A percentile compares a stretch with the other conserved stretches of the same genome.
These are phyloP conservation scores for Augiades crinisus DNA, from an alignment of 2,888 invertebrate genomes.

Conservation along the genomic window DNA sequence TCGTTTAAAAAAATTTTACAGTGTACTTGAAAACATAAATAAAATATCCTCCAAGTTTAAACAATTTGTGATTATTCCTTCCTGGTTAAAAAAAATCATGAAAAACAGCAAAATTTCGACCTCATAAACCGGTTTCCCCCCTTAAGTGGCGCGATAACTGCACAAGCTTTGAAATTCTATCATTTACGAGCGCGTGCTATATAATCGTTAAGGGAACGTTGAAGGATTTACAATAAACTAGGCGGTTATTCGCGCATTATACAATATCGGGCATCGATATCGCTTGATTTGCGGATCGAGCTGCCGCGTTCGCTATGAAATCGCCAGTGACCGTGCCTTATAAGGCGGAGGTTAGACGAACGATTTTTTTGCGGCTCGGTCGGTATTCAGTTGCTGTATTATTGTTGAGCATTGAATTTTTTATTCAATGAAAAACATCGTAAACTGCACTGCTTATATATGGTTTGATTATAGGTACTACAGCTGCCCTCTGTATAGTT, in stretches of 20 bases:
- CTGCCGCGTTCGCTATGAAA: slow-evolving; percentile 37
- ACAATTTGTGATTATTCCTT: neutral
- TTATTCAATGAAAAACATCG: too few relatives aligned
- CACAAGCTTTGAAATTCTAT: slow-evolving; percentile 23
- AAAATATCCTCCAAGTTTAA: slow-evolving; percentile 2
- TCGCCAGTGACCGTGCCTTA: slow-evolving; percentile 41
- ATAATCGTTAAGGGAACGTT: slow-evolving; percentile 18
- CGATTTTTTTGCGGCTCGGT: neutral
- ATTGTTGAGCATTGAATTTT: neutral
- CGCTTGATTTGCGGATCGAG: slow-evolving; percentile 23
- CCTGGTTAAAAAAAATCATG: slow-evolving; percentile 1
- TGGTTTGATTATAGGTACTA: too few relatives aligned
- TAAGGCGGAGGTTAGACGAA: slow-evolving; percentile 11
- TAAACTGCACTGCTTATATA: neutral
- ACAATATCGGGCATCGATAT: slow-evolving; percentile 22
- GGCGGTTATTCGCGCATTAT: slow-evolving; percentile 21
- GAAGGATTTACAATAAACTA: slow-evolving; percentile 22
- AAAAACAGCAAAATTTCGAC: too few relatives aligned
- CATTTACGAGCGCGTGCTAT: slow-evolving; percentile 26
- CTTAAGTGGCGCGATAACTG: slow-evolving; percentile 18
- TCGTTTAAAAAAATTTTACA: neutral
- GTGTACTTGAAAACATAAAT: slow-evolving; percentile 1
- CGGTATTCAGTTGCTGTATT: neutral
- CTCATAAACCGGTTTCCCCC: too few relatives aligned
- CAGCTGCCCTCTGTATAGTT: too few relatives aligned